Conservation (phyloP, 2,888 invertebrate genomes). For the Drosophila testacea region DNA sequence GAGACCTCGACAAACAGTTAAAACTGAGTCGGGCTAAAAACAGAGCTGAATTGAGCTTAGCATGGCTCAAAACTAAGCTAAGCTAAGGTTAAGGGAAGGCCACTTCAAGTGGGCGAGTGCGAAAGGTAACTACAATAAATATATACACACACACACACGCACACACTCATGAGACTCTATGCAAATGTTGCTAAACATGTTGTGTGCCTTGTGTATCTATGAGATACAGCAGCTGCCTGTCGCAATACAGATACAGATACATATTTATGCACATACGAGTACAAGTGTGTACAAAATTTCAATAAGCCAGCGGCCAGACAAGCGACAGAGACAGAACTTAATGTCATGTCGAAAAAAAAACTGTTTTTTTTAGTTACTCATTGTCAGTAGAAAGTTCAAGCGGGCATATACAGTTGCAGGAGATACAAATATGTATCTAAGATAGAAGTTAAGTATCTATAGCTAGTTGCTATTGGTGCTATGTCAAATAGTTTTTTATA, state of each 20-base stretch:
- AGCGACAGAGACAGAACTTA: slow-evolving; percentile 40
- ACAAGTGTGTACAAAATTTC: slow-evolving; percentile 42
- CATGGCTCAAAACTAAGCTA: slow-evolving; percentile 25
- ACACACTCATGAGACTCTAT: slow-evolving; percentile 34
- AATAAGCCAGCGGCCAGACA: slow-evolving; percentile 6
- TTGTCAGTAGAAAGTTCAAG: background rate
- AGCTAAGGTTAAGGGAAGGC: slow-evolving; percentile 64
- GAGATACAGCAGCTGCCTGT: slow-evolving; percentile 49
- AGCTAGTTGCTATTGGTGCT: no score
- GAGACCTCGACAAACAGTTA: slow-evolving; percentile 46
- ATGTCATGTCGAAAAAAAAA: slow-evolving; percentile 17
- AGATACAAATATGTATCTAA: background rate
- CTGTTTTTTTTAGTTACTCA: background rate
- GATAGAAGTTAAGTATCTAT: background rate
- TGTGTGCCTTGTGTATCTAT: slow-evolving; percentile 40
- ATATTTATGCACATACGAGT: slow-evolving; percentile 14
- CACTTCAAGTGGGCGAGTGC: slow-evolving; percentile 57
- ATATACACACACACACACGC: background rate
- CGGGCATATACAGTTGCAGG: background rate
- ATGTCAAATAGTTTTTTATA: no score
- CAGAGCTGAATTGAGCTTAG: slow-evolving; percentile 41
- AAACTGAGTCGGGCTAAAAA: slow-evolving; percentile 22
- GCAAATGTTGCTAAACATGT: slow-evolving; percentile 60
- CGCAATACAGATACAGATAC: slow-evolving; percentile 13
- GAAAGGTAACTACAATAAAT: slow-evolving; percentile 27